Evolutionary conservation across 2,113 vertebrate genomes (phyloP), one percentile per base, ranked within the genome.

Genomic region (Syrmaticus mikado): DNA sequence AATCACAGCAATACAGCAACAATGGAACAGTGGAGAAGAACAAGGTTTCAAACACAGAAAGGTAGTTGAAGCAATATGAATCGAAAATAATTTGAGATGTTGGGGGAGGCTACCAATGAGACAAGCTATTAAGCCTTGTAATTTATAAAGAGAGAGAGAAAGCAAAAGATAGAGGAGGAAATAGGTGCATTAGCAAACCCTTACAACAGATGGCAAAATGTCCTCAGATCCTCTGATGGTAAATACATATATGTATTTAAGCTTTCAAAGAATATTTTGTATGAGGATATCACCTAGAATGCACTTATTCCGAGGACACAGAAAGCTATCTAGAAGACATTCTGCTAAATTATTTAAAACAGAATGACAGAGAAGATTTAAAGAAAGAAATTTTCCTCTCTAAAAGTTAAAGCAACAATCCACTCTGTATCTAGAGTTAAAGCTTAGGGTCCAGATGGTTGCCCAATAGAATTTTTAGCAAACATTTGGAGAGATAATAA

Each of bases 401-500:
- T 92, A 81, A 95, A 95, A 97, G 95, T 97, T 96, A 95, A 97
- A 96, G 91, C 55, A 97, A 97, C 93, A 96, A 93, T 94, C 91
- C 30, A 84, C 82, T 96, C 88, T 96, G 41, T 90, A 97, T 96
- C 95, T 93, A 97, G n/a, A 64, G 96, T 94, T 97, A 97, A 97
- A 98, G 96, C 97, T 98, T 91, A 93, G 92, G 91, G 97, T 98
- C 98, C 98, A 98, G 98, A 98, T 98, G 98, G 98, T 97, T 95
- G 96, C 97, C 97, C 98, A 97, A 98, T 97, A 97, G 98, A 98
- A 98, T 96, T 97, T 98, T 98, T 97, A 97, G 96, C 96, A 98
- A 98, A 98, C 98, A 98, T 98, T 98, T 98, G 98, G 98, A 98
- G 96, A 97, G 97, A 98, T 98, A 98, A 98, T 98, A 97, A 97